Evolutionary conservation across 2,888 invertebrate species (phyloP).

Genomic region (Meiosimyza platycephala): DNA sequence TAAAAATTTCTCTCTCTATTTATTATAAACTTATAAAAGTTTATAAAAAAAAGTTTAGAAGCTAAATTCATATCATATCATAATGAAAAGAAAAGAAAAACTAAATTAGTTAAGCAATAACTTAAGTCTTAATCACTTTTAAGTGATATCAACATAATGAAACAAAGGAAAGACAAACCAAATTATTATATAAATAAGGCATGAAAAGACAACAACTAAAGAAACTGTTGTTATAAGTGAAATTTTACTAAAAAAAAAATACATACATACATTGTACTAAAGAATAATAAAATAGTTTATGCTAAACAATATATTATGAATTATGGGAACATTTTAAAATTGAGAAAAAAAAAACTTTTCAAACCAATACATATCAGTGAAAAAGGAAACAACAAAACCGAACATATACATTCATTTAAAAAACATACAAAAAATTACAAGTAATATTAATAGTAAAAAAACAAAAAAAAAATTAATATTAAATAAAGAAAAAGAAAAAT

Average conservation of each 20-base stretch:
- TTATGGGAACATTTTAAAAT: constrained; percentile 63
- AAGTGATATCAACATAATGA: background rate
- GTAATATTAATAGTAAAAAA: constrained; percentile 21
- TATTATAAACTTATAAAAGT: no score
- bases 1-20: no score
- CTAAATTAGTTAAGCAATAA: constrained; percentile 14
- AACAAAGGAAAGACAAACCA: constrained; percentile 44
- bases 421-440: constrained; percentile 21
- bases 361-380: constrained; percentile 50
- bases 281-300: constrained; percentile 41
- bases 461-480: constrained; percentile 14
- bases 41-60: constrained; percentile 46
- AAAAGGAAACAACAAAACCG: constrained; percentile 41
- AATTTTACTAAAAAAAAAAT: background rate
- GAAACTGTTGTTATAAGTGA: constrained; percentile 33
- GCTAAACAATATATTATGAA: constrained; percentile 61
- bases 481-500: constrained; percentile 32
- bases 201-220: constrained; percentile 36
- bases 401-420: constrained; percentile 33
- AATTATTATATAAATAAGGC: constrained; percentile 34
- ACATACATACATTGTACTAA: background rate
- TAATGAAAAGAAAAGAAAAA: constrained; percentile 19
- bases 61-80: constrained; percentile 45
- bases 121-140: background rate
- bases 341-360: constrained; percentile 46